Evolutionary conservation across 2,797 vertebrate species (phyloP).

Genomic region (Cyclura pinguis): DNA sequence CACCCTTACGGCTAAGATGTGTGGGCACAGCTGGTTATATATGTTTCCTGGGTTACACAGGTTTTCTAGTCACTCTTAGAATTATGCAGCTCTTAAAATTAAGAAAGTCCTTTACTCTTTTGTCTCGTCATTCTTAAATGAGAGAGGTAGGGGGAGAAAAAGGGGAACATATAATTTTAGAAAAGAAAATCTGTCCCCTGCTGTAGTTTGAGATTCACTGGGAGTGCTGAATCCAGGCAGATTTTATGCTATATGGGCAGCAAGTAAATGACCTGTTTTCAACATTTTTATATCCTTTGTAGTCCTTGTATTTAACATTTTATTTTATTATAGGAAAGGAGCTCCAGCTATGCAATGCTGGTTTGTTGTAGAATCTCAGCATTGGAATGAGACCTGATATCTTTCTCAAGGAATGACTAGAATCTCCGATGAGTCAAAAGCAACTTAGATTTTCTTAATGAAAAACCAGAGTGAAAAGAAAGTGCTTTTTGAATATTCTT

Average conservation of each 20-base stretch:
- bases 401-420: not conserved
- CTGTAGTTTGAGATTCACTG: too few species aligned
- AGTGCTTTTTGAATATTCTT: accelerated
- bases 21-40: too few species aligned
- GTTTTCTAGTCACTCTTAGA: too few species aligned
- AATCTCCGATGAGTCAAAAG: not conserved
- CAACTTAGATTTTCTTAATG: not conserved
- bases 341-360: not conserved
- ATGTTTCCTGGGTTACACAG: too few species aligned
- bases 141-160: too few species aligned
- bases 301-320: not conserved
- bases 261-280: not conserved
- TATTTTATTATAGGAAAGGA: not conserved
- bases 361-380: not conserved
- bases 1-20: too few species aligned
- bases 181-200: too few species aligned
- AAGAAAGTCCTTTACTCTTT: not conserved
- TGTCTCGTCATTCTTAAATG: not conserved
- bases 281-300: not conserved
- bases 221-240: not conserved
- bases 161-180: too few species aligned
- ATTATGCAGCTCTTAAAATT: not conserved
- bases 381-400: not conserved
- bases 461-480: constrained; percentile 32
- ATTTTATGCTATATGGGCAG: not conserved